phyloP scores from a whole-genome alignment of 2,888 invertebrate species.

The Drosophila ezoana region DNA sequence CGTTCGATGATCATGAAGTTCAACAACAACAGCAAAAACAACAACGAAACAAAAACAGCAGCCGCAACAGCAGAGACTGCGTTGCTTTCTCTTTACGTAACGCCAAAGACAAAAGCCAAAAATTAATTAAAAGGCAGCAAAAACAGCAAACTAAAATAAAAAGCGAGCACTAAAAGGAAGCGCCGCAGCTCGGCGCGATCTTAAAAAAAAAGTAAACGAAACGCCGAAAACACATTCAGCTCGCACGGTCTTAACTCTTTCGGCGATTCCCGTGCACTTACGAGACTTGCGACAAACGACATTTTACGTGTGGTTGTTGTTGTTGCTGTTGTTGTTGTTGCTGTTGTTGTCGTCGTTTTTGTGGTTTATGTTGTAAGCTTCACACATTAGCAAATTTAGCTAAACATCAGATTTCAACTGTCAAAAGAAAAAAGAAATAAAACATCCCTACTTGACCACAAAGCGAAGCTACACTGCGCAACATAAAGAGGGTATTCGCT shows the following conservation, averaged over 20 bases:
- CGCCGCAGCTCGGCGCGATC: conserved; percentile 24
- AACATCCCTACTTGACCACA: conserved; percentile 8
- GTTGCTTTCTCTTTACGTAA: conserved; percentile 79
- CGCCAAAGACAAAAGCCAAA: conserved; percentile 66
- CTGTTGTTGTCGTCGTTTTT: conserved; percentile 19
- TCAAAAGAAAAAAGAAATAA: conserved; percentile 13
- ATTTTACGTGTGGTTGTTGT: conserved; percentile 4
- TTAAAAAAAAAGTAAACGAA: conserved; percentile 38
- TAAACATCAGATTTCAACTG: conserved; percentile 44
- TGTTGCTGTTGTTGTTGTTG: conserved; percentile 8
- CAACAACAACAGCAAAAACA: conserved; percentile 40
- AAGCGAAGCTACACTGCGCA: neutral
- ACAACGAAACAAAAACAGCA: conserved; percentile 18
- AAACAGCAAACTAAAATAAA: conserved; percentile 59
- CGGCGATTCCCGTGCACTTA: conserved; percentile 19
- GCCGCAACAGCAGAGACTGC: conserved; percentile 24
- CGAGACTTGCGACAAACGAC: conserved; percentile 23
- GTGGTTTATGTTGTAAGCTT: conserved; percentile 59
- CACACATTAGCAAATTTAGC: conserved; percentile 65
- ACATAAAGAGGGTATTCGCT: neutral
- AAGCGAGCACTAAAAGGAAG: conserved; percentile 57
- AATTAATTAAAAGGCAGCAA: conserved; percentile 69
- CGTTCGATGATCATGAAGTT: conserved; percentile 78
- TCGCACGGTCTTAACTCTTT: conserved; percentile 28
- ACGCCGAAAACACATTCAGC: conserved; percentile 25